phyloP scores from a whole-genome alignment of 2,888 invertebrate species.

The Drosophila helvetica region DNA sequence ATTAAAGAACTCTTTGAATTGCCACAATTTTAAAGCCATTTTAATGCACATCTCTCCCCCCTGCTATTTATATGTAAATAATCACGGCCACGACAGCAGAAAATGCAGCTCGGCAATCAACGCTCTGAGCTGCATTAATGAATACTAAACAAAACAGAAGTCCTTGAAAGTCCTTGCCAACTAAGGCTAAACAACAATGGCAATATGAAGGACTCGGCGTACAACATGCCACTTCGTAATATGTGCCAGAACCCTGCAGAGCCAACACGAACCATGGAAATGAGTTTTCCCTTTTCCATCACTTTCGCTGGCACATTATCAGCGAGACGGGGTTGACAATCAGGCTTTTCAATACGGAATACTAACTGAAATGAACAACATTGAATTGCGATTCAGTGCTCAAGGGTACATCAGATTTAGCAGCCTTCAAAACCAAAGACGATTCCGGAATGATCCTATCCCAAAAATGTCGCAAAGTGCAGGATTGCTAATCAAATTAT shows the following conservation, averaged over 20 bases:
- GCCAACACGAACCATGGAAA: conserved; percentile 38
- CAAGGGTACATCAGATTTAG: no score
- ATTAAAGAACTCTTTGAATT: conserved; percentile 40
- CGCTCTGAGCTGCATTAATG: conserved; percentile 45
- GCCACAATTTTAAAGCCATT: conserved; percentile 36
- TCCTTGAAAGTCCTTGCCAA: conserved; percentile 42
- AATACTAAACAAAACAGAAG: conserved; percentile 29
- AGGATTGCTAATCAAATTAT: conserved; percentile 5
- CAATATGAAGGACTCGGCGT: conserved; percentile 39
- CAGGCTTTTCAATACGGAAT: conserved; percentile 17
- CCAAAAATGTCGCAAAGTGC: background rate
- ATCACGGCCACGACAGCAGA: conserved; percentile 25
- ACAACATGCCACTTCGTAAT: conserved; percentile 53
- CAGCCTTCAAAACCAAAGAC: no score
- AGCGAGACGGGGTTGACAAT: conserved; percentile 20
- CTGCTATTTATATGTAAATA: conserved; percentile 33
- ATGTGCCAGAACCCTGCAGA: conserved; percentile 16
- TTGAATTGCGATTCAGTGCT: no score
- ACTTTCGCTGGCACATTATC: conserved; percentile 33
- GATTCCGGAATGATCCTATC: no score
- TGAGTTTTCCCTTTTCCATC: conserved; percentile 39
- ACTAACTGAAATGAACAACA: background rate
- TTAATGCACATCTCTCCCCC: conserved; percentile 4
- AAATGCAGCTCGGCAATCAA: conserved; percentile 27
- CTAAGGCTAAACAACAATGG: conserved; percentile 41